These are phyloP conservation scores for Ptiloglossa arizonensis DNA, from an alignment of 1,140 invertebrate genomes.

Conservation along the genomic window DNA sequence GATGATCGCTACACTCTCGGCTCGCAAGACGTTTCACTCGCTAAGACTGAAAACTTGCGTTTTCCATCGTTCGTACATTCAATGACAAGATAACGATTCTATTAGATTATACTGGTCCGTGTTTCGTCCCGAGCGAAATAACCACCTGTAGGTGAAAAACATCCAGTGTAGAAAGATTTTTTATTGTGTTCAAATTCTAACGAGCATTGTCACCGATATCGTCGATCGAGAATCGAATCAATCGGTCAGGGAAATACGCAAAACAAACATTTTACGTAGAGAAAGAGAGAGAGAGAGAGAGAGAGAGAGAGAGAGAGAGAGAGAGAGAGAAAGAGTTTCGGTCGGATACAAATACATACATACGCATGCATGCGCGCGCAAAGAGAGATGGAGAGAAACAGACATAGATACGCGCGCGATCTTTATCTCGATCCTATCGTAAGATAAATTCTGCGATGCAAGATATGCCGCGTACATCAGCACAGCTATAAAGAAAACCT, in stretches of 20 bases:
- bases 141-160: conserved; percentile 18
- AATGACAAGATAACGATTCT: conserved; percentile 6
- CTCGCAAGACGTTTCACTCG: conserved; percentile 46
- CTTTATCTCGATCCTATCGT: conserved; percentile 35
- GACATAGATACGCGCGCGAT: conserved; percentile 52
- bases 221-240: background rate
- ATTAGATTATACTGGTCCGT: conserved; percentile 27
- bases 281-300: no score
- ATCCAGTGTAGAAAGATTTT: conserved; percentile 27
- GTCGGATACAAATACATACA: background rate
- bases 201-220: conserved; percentile 20
- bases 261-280: background rate
- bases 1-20: conserved; percentile 12
- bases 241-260: background rate
- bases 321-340: no score
- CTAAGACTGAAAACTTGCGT: conserved; percentile 44
- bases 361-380: background rate
- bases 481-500: background rate
- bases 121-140: conserved; percentile 35
- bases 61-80: conserved; percentile 22
- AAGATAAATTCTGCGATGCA: conserved; percentile 1
- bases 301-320: no score
- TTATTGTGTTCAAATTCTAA: conserved; percentile 41
- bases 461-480: conserved; percentile 2
- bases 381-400: no score